Percentiles rank a stretch among this genome's conserved stretches.
Conservation (phyloP, 2,888 invertebrate genomes). For the Nudaria mundana region DNA sequence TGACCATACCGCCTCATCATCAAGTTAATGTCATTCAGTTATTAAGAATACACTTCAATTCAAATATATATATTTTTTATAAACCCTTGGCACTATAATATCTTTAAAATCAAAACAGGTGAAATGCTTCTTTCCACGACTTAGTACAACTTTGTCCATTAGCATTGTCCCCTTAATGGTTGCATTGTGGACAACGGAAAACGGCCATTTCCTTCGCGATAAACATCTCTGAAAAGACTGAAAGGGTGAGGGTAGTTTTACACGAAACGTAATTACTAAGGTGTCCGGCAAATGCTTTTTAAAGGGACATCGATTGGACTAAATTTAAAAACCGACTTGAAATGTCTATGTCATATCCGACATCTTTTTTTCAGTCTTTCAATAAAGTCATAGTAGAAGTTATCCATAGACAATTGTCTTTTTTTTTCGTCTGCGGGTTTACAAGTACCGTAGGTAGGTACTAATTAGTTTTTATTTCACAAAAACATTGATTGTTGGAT, state of each 20-base stretch:
- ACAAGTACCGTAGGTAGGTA: too few species aligned
- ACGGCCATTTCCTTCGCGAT: slow-evolving; percentile 79
- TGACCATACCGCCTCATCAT: too few species aligned
- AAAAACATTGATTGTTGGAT: slow-evolving; percentile 19
- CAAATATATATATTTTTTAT: too few species aligned
- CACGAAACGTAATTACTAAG: slow-evolving; percentile 67
- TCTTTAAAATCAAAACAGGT: slow-evolving; percentile 24
- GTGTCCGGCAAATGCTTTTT: slow-evolving; percentile 40
- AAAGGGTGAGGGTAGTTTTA: slow-evolving; percentile 67
- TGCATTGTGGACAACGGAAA: slow-evolving; percentile 77
- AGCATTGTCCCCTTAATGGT: slow-evolving; percentile 74
- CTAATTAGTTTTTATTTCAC: slow-evolving; percentile 3
- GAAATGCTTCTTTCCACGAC: slow-evolving; percentile 37
- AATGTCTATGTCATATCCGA: background rate
- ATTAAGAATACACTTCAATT: too few species aligned
- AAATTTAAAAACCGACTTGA: slow-evolving; percentile 24
- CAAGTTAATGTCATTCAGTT: too few species aligned
- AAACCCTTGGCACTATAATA: too few species aligned
- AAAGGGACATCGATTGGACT: slow-evolving; percentile 27
- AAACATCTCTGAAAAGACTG: slow-evolving; percentile 78
- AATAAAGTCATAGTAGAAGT: background rate
- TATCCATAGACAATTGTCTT: background rate
- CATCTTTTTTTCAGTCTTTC: background rate
- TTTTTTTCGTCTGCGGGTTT: too few species aligned
- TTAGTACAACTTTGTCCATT: slow-evolving; percentile 67